Conservation (phyloP, 2,888 invertebrate genomes). For the Escarpia spicata region DNA sequence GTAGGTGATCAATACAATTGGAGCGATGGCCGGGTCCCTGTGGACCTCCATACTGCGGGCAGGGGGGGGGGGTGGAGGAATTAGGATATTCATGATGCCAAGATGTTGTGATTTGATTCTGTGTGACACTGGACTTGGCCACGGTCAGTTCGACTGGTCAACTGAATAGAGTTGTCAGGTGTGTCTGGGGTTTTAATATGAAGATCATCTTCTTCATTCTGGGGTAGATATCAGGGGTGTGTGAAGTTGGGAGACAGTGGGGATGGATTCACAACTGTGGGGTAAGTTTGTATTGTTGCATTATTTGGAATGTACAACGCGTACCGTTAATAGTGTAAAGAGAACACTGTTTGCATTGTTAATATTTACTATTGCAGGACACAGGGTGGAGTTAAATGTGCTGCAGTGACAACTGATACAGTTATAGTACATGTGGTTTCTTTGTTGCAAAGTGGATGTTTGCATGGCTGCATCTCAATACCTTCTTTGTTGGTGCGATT, state of each 20-base stretch:
- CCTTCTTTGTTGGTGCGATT: too few species aligned
- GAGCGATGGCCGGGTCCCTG: neutral
- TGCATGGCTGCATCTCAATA: too few species aligned
- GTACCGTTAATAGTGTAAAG: neutral
- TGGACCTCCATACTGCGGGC: neutral
- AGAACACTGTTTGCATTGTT: neutral
- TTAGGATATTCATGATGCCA: neutral
- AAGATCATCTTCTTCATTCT: neutral
- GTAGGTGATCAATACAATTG: neutral
- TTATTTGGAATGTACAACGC: neutral
- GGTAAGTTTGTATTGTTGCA: neutral
- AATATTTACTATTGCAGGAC: neutral
- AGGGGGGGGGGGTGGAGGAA: neutral
- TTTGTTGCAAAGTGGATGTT: too few species aligned
- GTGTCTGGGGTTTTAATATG: neutral
- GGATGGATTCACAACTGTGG: neutral
- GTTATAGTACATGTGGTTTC: too few species aligned
- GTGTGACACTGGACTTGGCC: neutral
- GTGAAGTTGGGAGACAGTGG: neutral
- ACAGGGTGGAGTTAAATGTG: too few species aligned
- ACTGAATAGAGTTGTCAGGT: neutral
- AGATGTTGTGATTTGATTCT: neutral
- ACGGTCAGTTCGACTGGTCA: neutral
- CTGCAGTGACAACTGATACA: too few species aligned
- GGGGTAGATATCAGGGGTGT: neutral